Conservation (phyloP, 2,888 invertebrate species). For the Adelphocoris suturalis region DNA sequence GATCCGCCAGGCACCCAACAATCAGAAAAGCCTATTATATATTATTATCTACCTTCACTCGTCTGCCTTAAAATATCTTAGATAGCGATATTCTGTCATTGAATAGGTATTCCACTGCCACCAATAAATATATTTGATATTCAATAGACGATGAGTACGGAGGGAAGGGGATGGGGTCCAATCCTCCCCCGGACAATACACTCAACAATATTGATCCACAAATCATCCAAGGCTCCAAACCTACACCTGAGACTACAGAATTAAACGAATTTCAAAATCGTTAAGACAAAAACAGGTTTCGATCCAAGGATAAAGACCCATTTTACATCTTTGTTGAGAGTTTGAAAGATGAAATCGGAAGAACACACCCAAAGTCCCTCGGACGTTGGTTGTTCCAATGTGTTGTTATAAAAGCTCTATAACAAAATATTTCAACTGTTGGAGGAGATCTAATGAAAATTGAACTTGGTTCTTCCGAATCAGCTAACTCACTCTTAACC, state of each 20-base stretch:
- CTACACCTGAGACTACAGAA: no score
- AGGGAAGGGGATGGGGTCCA: not conserved
- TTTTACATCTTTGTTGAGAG: not conserved
- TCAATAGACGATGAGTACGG: not conserved
- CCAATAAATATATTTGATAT: not conserved
- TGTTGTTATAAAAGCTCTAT: not conserved
- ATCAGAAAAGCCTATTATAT: not conserved
- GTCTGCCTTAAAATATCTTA: not conserved
- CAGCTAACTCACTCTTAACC: conserved; percentile 21
- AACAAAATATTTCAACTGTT: not conserved
- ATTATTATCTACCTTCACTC: not conserved
- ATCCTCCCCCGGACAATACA: not conserved
- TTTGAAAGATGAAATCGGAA: not conserved
- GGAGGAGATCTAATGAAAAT: not conserved
- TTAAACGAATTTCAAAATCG: not conserved
- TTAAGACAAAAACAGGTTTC: not conserved
- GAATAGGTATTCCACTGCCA: not conserved
- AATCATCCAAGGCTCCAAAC: no score
- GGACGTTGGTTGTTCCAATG: not conserved
- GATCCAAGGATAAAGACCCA: not conserved
- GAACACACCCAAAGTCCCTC: not conserved
- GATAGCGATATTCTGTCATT: not conserved
- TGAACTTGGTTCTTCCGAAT: not conserved
- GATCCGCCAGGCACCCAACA: no score
- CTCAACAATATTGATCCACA: no score